Conservation (phyloP, 2,797 vertebrate species). For the Lates japonicus region DNA sequence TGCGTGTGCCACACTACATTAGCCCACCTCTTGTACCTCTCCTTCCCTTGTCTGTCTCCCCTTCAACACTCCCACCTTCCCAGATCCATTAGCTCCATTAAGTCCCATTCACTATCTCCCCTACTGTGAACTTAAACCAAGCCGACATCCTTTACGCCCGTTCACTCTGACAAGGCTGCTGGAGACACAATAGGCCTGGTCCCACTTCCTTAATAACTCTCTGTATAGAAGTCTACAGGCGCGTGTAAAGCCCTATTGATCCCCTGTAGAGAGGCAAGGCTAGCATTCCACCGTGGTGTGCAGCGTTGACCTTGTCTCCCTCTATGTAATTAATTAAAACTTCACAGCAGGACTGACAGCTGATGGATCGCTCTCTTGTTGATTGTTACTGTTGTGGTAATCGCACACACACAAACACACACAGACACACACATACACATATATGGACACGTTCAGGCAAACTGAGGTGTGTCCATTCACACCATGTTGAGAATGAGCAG, state of each 20-base stretch:
- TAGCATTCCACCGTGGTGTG: conserved; percentile 68
- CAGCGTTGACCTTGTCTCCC: conserved; percentile 85
- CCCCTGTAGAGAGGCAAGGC: conserved; percentile 70
- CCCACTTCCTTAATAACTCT: conserved; percentile 82
- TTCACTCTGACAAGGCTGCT: conserved; percentile 73
- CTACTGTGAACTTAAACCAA: conserved; percentile 77
- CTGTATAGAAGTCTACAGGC: conserved; percentile 73
- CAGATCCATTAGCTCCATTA: conserved; percentile 80
- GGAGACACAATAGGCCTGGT: conserved; percentile 73
- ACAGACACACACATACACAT: conserved; percentile 21
- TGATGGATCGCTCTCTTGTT: conserved; percentile 87
- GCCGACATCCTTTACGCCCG: conserved; percentile 69
- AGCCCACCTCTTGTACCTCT: conserved; percentile 54
- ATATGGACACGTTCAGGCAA: conserved; percentile 12
- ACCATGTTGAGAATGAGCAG: conserved; percentile 32
- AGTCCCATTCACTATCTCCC: conserved; percentile 71
- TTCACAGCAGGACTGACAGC: conserved; percentile 81
- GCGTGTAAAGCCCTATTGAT: conserved; percentile 82
- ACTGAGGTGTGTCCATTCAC: conserved; percentile 57
- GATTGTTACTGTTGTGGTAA: conserved; percentile 81
- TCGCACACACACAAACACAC: conserved; percentile 46
- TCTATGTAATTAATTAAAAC: conserved; percentile 88
- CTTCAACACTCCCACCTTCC: conserved; percentile 61
- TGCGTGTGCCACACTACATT: conserved; percentile 48
- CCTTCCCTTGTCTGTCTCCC: conserved; percentile 49